These are phyloP conservation scores for Pseudococcus longispinus DNA, from an alignment of 2,888 invertebrate species.

Conservation along the genomic window DNA sequence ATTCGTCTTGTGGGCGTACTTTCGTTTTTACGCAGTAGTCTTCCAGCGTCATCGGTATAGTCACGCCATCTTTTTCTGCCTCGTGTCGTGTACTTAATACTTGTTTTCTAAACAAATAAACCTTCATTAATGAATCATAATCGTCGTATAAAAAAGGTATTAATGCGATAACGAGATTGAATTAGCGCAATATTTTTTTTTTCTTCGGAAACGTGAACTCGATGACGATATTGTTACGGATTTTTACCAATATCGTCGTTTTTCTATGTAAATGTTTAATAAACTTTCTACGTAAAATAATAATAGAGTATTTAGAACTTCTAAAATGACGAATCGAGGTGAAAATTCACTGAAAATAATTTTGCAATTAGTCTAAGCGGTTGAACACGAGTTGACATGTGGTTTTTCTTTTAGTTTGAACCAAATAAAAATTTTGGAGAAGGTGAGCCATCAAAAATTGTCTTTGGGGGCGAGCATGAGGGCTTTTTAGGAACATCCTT, in stretches of 20 bases:
- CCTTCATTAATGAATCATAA: slow-evolving; percentile 1
- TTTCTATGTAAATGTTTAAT: too few species aligned
- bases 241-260: not conserved
- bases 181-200: not conserved
- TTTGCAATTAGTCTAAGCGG: too few species aligned
- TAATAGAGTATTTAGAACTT: too few species aligned
- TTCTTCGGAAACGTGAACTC: not conserved
- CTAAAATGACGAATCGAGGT: too few species aligned
- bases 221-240: not conserved
- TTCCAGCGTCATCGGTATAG: slow-evolving; percentile 95
- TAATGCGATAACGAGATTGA: not conserved
- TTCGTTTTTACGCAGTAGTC: slow-evolving; percentile 97
- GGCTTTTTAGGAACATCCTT: too few species aligned
- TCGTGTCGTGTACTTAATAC: slow-evolving; percentile 93
- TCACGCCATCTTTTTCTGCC: slow-evolving; percentile 95
- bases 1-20: slow-evolving; percentile 83
- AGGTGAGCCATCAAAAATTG: too few species aligned
- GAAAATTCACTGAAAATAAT: too few species aligned
- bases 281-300: too few species aligned
- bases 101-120: slow-evolving; percentile 78
- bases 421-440: too few species aligned
- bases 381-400: too few species aligned
- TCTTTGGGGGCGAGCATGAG: too few species aligned
- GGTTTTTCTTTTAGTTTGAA: too few species aligned
- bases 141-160: not conserved